Evolutionary conservation across 2,113 vertebrate genomes (phyloP).

Genomic region (Pogonocichla stellata): DNA sequence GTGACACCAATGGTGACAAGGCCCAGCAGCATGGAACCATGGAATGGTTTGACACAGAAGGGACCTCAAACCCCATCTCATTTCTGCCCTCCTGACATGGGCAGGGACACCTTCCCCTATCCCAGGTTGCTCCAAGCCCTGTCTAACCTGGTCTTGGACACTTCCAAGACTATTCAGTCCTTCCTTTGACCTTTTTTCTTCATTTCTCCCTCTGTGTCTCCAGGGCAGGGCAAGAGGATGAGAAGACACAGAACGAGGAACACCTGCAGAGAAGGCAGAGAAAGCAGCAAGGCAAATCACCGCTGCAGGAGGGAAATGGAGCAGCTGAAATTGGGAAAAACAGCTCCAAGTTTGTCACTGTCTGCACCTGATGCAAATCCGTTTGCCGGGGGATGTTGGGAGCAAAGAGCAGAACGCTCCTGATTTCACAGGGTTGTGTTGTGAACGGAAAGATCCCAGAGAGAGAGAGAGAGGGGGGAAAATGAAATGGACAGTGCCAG

Average conservation of each 20-base stretch:
- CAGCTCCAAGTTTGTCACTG: background rate
- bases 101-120: background rate
- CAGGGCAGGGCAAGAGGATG: background rate
- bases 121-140: background rate
- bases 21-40: background rate
- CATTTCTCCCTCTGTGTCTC: background rate
- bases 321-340: background rate
- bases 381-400: background rate
- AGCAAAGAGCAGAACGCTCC: background rate
- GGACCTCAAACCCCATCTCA: background rate
- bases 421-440: background rate
- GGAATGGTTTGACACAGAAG: background rate
- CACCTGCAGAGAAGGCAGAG: background rate
- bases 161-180: background rate
- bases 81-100: rapidly evolving
- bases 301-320: background rate
- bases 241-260: background rate
- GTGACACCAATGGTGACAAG: rapidly evolving
- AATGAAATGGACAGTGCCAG: background rate
- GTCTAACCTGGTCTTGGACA: rapidly evolving
- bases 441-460: background rate
- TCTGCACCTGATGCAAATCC: constrained; percentile 35
- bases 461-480: background rate
- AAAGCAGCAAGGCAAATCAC: background rate
- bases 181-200: background rate